These are phyloP conservation scores for Ifrita kowaldi DNA, from an alignment of 2,113 vertebrate species.

Conservation along the genomic window DNA sequence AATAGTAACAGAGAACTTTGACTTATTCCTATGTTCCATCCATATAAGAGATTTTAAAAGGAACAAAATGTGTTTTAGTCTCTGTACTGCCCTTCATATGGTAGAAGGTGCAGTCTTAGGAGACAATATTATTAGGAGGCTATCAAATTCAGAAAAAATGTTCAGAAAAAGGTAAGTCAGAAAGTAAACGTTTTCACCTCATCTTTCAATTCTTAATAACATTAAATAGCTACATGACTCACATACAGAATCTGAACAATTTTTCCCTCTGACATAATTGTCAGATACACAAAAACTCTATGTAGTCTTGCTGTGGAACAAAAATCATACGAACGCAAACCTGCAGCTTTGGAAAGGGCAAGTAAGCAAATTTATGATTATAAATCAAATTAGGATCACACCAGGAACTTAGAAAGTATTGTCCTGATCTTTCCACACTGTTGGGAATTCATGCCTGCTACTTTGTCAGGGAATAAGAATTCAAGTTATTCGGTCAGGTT, in stretches of 20 bases:
- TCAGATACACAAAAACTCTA: not conserved
- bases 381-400: not conserved
- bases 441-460: not conserved
- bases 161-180: not conserved
- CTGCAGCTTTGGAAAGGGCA: not conserved
- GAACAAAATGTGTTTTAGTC: not conserved
- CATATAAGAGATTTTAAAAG: not conserved
- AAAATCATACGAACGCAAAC: not conserved
- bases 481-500: not conserved
- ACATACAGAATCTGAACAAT: not conserved
- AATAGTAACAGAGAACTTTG: not conserved
- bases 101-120: not conserved
- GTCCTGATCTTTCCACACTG: not conserved
- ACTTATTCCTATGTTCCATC: not conserved
- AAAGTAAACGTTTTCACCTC: not conserved
- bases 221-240: not conserved
- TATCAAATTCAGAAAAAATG: not conserved
- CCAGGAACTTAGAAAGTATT: not conserved
- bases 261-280: not conserved
- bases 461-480: not conserved
- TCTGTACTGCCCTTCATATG: not conserved
- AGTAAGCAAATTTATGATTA: not conserved
- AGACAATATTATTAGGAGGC: not conserved
- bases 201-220: not conserved
- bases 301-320: not conserved